phyloP scores from a whole-genome alignment of 2,888 invertebrate species.

The Eilema sororculum region DNA sequence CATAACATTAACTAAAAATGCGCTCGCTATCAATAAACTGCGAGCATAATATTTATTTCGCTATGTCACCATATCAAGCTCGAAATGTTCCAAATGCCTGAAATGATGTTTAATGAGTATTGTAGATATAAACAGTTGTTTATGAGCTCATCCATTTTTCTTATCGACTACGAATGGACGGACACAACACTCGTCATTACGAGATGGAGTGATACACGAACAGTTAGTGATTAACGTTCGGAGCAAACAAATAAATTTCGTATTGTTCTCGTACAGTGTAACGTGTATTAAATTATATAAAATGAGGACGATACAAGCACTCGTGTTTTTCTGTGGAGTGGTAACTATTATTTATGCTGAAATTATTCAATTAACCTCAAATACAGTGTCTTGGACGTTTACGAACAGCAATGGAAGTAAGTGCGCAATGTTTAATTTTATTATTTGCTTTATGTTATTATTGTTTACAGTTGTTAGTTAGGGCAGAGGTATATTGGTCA shows the following conservation, averaged over 20 bases:
- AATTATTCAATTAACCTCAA: conserved; percentile 46
- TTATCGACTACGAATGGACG: conserved; percentile 41
- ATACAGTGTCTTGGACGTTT: conserved; percentile 66
- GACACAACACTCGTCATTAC: conserved; percentile 36
- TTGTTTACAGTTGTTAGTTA: neutral
- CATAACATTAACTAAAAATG: neutral
- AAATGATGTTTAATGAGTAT: conserved; percentile 23
- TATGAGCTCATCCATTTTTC: conserved; percentile 16
- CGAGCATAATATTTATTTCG: conserved; percentile 39
- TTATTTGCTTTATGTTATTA: neutral
- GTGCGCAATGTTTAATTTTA: no score
- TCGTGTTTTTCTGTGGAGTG: conserved; percentile 34
- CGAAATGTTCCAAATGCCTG: conserved; percentile 16
- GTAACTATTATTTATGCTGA: conserved; percentile 38
- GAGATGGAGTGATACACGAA: conserved; percentile 21
- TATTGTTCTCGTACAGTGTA: neutral
- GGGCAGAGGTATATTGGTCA: neutral
- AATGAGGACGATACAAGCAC: conserved; percentile 44
- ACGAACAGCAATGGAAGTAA: conserved; percentile 77
- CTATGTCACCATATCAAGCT: conserved; percentile 21
- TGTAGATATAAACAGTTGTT: neutral
- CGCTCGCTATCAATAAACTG: neutral
- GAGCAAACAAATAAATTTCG: conserved; percentile 17
- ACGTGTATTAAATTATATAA: conserved; percentile 1
- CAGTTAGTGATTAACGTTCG: conserved; percentile 34